A percentile compares a stretch with the other conserved stretches of the same genome.
Evolutionary conservation across 2,888 invertebrate species (phyloP).

Genomic region (Thecophora atra): DNA sequence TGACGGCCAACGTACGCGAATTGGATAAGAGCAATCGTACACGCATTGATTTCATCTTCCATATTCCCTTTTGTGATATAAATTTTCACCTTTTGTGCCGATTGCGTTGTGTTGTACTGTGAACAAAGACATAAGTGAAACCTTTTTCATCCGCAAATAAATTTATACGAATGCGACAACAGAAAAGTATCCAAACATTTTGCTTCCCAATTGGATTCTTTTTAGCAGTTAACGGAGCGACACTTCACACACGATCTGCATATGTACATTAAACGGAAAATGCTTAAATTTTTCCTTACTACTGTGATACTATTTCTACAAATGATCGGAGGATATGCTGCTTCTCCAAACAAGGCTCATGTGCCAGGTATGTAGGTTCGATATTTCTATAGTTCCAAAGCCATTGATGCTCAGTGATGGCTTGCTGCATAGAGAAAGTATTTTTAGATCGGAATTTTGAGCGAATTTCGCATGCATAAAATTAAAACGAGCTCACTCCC

Average conservation of each 20-base stretch:
- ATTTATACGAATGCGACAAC: too few relatives aligned
- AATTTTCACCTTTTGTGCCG: not conserved
- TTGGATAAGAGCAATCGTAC: too few relatives aligned
- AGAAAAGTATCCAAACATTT: too few relatives aligned
- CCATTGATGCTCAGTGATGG: not conserved
- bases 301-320: constrained; percentile 64
- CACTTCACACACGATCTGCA: too few relatives aligned
- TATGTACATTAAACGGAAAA: constrained; percentile 47
- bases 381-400: too few relatives aligned
- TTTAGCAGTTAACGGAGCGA: too few relatives aligned
- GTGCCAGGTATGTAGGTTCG: constrained; percentile 54
- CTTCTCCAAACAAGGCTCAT: constrained; percentile 57
- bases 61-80: not conserved
- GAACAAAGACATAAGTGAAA: not conserved
- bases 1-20: constrained; percentile 64
- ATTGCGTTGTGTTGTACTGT: not conserved
- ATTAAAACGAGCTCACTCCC: too few relatives aligned
- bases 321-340: constrained; percentile 58
- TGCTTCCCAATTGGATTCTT: too few relatives aligned
- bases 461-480: too few relatives aligned
- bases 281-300: constrained; percentile 61
- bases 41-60: constrained; percentile 40
- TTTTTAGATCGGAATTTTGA: too few relatives aligned
- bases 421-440: not conserved
- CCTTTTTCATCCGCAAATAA: too few relatives aligned